phyloP scores from a whole-genome alignment of 2,113 vertebrate species.

The Zeus faber region DNA sequence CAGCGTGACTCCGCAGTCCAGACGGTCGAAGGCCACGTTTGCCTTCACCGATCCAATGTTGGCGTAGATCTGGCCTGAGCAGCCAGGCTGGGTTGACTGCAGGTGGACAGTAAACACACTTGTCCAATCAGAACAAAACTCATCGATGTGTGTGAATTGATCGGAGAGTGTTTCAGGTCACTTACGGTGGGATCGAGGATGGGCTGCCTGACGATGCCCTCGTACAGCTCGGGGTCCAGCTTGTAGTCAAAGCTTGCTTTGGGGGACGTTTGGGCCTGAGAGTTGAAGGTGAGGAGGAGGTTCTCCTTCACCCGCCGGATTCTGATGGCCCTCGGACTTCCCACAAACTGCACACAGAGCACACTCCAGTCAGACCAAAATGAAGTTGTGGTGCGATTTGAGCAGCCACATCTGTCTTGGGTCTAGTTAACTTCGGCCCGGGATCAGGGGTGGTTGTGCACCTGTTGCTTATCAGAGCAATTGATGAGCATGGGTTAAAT shows the following conservation, averaged over 20 bases:
- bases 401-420: too few species aligned
- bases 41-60: constrained; percentile 58
- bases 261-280: constrained; percentile 15
- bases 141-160: not conserved
- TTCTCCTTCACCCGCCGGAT: constrained; percentile 54
- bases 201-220: constrained; percentile 63
- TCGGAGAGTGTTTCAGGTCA: too few species aligned
- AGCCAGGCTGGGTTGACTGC: constrained; percentile 31
- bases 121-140: too few species aligned
- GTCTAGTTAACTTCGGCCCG: too few species aligned
- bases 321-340: constrained; percentile 35
- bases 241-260: too few species aligned
- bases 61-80: constrained; percentile 61
- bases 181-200: constrained; percentile 55
- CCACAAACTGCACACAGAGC: too few species aligned
- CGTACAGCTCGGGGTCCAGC: constrained; percentile 59
- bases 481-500: too few species aligned
- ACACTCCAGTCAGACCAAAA: too few species aligned
- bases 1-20: constrained; percentile 55
- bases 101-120: not conserved
- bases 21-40: constrained; percentile 60
- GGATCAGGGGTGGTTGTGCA: too few species aligned
- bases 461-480: too few species aligned
- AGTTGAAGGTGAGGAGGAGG: constrained; percentile 51
- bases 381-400: too few species aligned